Conservation (phyloP, 2,797 vertebrate species). For the Choloepus didactylus region DNA sequence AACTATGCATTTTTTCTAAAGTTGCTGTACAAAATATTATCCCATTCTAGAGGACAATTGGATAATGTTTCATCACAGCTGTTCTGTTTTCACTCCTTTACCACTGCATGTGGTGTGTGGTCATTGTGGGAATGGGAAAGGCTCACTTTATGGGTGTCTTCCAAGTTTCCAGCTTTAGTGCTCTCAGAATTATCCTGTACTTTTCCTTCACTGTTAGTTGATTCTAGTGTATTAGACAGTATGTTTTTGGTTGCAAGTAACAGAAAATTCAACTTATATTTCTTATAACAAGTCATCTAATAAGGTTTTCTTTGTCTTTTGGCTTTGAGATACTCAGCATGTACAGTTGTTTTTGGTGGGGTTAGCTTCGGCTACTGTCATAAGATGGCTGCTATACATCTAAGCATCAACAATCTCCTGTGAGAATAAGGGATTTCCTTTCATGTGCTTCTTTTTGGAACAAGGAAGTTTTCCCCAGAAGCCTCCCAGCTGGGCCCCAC, state of each 20-base stretch:
- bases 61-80: not conserved
- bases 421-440: not conserved
- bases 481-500: not conserved
- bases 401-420: not conserved
- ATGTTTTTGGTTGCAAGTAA: not conserved
- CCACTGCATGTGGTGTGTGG: not conserved
- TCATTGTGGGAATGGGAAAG: not conserved
- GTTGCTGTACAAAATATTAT: not conserved
- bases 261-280: not conserved
- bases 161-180: not conserved
- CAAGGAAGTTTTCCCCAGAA: not conserved
- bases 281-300: not conserved
- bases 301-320: not conserved
- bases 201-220: not conserved
- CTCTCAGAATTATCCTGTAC: not conserved
- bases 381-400: not conserved
- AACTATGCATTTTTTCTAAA: not conserved
- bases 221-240: not conserved
- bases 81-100: not conserved
- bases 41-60: not conserved
- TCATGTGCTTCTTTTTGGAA: not conserved
- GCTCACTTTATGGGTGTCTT: not conserved
- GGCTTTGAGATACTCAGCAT: not conserved
- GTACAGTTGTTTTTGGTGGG: not conserved
- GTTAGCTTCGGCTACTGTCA: not conserved